phyloP scores from a whole-genome alignment of 2,113 vertebrate species.

The Danionella cerebrum region DNA sequence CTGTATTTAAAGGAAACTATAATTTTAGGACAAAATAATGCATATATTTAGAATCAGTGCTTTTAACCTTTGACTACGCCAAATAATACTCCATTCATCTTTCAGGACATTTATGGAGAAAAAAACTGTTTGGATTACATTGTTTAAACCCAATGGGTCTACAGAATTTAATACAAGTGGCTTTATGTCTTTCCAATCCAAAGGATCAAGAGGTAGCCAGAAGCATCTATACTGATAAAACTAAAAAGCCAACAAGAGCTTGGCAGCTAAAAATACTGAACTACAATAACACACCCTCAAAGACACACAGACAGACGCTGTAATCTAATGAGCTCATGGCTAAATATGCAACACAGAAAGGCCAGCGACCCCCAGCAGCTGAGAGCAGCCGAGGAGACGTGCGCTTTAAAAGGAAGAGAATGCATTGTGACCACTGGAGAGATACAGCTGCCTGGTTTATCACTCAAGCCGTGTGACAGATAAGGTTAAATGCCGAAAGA shows the following conservation, averaged over 20 bases:
- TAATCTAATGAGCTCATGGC: slow-evolving; percentile 32
- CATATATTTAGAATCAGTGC: too few relatives aligned
- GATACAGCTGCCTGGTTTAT: slow-evolving; percentile 72
- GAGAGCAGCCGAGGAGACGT: slow-evolving; percentile 36
- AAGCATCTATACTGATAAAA: neutral
- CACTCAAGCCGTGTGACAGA: slow-evolving; percentile 73
- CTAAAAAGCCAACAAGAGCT: neutral
- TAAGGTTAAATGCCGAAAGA: slow-evolving; percentile 74
- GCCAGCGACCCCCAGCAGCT: slow-evolving; percentile 23
- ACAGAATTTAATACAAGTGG: too few relatives aligned
- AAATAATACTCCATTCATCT: too few relatives aligned
- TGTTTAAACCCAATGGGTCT: too few relatives aligned
- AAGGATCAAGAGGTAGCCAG: neutral
- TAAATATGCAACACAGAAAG: slow-evolving; percentile 35
- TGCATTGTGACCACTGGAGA: slow-evolving; percentile 63
- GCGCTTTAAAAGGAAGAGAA: slow-evolving; percentile 76
- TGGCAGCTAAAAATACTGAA: neutral
- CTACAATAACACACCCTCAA: slow-evolving; percentile 19
- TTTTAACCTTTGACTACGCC: too few relatives aligned
- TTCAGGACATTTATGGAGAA: too few relatives aligned
- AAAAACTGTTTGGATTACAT: too few relatives aligned
- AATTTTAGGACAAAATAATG: too few relatives aligned
- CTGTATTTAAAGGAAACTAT: too few relatives aligned
- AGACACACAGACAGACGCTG: neutral
- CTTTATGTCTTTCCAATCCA: neutral